These are phyloP conservation scores for Metopia argyrocephala DNA, from an alignment of 2,888 invertebrate species.

Conservation along the genomic window DNA sequence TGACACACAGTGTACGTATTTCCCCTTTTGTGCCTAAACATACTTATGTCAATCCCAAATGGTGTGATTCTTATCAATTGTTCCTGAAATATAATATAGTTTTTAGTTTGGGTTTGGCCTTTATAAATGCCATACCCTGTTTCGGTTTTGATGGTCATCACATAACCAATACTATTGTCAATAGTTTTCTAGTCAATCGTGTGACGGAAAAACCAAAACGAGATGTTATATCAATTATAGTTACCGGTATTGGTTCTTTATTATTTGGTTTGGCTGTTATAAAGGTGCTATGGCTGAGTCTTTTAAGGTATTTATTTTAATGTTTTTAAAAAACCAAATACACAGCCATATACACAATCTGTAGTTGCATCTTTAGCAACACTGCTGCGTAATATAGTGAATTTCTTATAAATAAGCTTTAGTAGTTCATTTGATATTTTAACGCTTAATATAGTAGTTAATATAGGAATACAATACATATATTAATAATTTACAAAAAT, in stretches of 20 bases:
- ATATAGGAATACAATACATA: neutral
- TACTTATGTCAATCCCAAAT: conserved; percentile 81
- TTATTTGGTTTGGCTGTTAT: conserved; percentile 83
- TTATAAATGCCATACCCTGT: conserved; percentile 95
- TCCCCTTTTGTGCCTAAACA: conserved; percentile 89
- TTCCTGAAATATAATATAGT: conserved; percentile 89
- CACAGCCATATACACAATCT: neutral
- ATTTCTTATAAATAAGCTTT: conserved; percentile 37
- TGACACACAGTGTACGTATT: conserved; percentile 85
- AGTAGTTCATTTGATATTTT: conserved; percentile 37
- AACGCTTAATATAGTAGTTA: conserved; percentile 6
- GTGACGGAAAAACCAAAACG: conserved; percentile 81
- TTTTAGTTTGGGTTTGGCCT: conserved; percentile 92
- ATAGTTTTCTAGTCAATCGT: conserved; percentile 80
- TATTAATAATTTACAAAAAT: neutral
- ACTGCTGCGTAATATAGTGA: neutral
- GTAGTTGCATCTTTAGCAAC: conserved; percentile 4
- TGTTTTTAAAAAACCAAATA: neutral
- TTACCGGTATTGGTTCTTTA: conserved; percentile 86
- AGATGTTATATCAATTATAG: conserved; percentile 83
- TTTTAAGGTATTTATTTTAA: conserved; percentile 72
- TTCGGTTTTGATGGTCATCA: conserved; percentile 96
- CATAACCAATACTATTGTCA: conserved; percentile 86
- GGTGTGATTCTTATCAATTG: conserved; percentile 85
- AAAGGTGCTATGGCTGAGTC: conserved; percentile 79